These are phyloP conservation scores for Mamestra brassicae DNA, from an alignment of 2,888 invertebrate genomes.

Conservation along the genomic window DNA sequence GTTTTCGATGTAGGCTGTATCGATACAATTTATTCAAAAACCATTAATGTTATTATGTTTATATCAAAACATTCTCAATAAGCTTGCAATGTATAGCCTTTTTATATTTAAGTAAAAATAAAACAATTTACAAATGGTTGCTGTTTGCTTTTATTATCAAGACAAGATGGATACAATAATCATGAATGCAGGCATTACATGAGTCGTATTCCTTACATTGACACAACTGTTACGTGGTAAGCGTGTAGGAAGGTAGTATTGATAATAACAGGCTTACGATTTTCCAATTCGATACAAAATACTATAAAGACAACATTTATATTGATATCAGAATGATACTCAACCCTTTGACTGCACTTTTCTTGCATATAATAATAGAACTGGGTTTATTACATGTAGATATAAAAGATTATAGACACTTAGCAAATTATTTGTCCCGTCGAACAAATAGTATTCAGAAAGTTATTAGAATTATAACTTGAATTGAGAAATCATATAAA, in stretches of 20 bases:
- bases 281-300: slow-evolving; percentile 48
- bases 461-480: slow-evolving; percentile 20
- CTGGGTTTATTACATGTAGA: slow-evolving; percentile 15
- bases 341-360: slow-evolving; percentile 33
- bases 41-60: neutral
- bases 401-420: slow-evolving; percentile 10
- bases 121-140: slow-evolving; percentile 62
- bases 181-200: slow-evolving; percentile 44
- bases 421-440: neutral
- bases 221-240: slow-evolving; percentile 25
- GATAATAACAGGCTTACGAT: slow-evolving; percentile 31
- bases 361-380: slow-evolving; percentile 14
- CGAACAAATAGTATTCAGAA: neutral
- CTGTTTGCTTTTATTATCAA: slow-evolving; percentile 66
- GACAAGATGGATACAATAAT: slow-evolving; percentile 54
- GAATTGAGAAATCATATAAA: slow-evolving; percentile 26
- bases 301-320: slow-evolving; percentile 43
- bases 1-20: neutral
- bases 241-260: slow-evolving; percentile 36
- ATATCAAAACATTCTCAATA: slow-evolving; percentile 9
- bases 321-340: slow-evolving; percentile 40
- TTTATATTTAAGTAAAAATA: slow-evolving; percentile 47
- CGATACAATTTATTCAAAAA: slow-evolving; percentile 17
- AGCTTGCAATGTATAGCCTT: slow-evolving; percentile 35
- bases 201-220: slow-evolving; percentile 26